Base-by-base conservation (phyloP, 2,888 invertebrate genomes). In the Campoplex nolae region DNA sequence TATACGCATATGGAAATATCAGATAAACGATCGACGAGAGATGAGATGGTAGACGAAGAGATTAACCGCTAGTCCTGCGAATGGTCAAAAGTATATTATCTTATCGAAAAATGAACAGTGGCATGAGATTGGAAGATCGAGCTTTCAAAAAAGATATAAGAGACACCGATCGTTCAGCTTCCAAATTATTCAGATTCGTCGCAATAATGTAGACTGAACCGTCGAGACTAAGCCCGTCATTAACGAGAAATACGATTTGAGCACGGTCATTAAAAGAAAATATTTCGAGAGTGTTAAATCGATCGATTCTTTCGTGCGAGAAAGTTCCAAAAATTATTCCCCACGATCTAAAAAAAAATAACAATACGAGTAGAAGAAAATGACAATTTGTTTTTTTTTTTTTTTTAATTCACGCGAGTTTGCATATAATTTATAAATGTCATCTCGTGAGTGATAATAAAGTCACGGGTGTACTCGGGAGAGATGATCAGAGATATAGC, bases 391-490 rank as follows among this genome's bases (percentile, higher is more conserved):
- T 23, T 23, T 23, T 38, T 51, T 65, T 75, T 2, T 23, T 23
- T 38, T 51, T 65, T 75, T 2, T n/a, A 35, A 42, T 51, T 67
- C 45, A 32, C 65, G n/a, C 48, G 51, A 51, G 77, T 65, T 77
- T 35, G 35, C 65, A 35, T 48, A 35, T 67, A 77, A 67, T 77
- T 77, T 42, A 77, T 48, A 81, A 42, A 71, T 65, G 85, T 83
- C 81, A 89, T 85, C 87, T 89, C 78, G 80, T 84, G 58, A 75
- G 87, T 83, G 89, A 90, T 89, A 90, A 89, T 89, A 90, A 89
- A 88, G 83, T 76, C 78, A 74, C 51, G 32, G 70, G 65, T 77
- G 77, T 81, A 86, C 68, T 77, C 80, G 67, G 23, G 23, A 35
- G 74, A 74, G 81, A 83, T 75, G 80, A 81, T 76, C 71, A 56